Conservation (phyloP, 1,140 invertebrate species). For the Drosophila eugracilis region DNA sequence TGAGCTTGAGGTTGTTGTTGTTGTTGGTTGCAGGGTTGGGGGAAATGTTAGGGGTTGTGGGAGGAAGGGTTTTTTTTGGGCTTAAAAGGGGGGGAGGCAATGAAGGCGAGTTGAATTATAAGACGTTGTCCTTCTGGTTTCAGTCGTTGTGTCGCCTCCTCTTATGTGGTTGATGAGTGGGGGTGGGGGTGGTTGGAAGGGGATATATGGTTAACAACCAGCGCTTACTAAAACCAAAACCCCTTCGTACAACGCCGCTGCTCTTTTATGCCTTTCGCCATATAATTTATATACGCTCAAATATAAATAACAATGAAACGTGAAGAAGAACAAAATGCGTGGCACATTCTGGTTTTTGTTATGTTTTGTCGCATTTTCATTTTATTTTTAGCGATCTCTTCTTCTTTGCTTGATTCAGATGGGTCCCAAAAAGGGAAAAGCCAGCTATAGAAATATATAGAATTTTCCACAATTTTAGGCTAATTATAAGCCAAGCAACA, state of each 20-base stretch:
- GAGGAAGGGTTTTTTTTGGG: background rate
- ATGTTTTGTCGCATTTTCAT: slow-evolving; percentile 28
- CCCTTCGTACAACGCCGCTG: slow-evolving; percentile 12
- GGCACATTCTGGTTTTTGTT: slow-evolving; percentile 42
- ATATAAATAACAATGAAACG: slow-evolving; percentile 62
- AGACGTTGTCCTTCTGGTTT: slow-evolving; percentile 59
- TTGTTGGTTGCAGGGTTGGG: no score
- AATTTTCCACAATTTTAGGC: no score
- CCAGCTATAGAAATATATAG: no score
- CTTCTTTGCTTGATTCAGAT: slow-evolving; percentile 35
- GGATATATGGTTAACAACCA: slow-evolving; percentile 25
- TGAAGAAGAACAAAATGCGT: slow-evolving; percentile 42
- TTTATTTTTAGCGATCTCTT: slow-evolving; percentile 38
- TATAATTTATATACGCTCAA: slow-evolving; percentile 65
- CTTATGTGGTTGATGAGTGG: slow-evolving; percentile 4
- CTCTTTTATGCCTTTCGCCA: slow-evolving; percentile 67
- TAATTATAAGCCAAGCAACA: slow-evolving; percentile 6
- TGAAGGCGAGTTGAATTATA: slow-evolving; percentile 51
- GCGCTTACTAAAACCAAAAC: slow-evolving; percentile 39
- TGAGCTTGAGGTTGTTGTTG: slow-evolving; percentile 36
- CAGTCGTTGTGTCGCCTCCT: slow-evolving; percentile 32
- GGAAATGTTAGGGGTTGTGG: no score
- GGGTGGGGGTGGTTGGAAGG: no score
- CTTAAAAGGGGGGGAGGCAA: background rate
- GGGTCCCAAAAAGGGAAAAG: slow-evolving; percentile 6